Conservation (phyloP, 2,797 vertebrate species). For the Dicrostonyx torquatus region DNA sequence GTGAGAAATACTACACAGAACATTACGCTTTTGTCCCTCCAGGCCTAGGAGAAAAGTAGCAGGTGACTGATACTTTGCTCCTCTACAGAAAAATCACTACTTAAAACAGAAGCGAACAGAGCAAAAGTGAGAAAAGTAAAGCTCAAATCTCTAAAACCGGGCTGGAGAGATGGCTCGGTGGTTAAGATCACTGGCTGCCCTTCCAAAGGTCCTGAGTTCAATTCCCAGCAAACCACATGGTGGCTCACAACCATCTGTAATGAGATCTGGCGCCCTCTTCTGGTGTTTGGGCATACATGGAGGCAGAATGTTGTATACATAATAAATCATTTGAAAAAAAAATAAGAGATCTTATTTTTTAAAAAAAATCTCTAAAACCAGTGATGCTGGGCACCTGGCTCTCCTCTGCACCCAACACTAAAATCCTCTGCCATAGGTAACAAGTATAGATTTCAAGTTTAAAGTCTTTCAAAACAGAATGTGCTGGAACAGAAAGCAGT, state of each 20-base stretch:
- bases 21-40: neutral
- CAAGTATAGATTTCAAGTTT: neutral
- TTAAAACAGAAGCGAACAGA: slow-evolving; percentile 27
- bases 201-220: too few relatives aligned
- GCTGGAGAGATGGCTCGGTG: too few relatives aligned
- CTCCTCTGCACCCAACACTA: neutral
- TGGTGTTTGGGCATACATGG: too few relatives aligned
- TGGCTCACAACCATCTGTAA: too few relatives aligned
- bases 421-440: neutral
- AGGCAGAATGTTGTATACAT: too few relatives aligned
- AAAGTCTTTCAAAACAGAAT: neutral
- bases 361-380: too few relatives aligned
- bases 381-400: neutral
- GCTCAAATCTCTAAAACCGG: slow-evolving; percentile 5
- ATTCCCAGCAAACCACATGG: too few relatives aligned
- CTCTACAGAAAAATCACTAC: neutral
- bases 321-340: too few relatives aligned
- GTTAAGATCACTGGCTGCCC: too few relatives aligned
- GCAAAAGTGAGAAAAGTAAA: neutral
- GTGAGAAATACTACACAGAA: neutral
- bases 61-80: neutral
- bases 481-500: neutral
- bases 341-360: too few relatives aligned
- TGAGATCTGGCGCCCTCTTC: too few relatives aligned
- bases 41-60: neutral